Conservation (phyloP, 2,888 invertebrate genomes). For the Agonopterix subpropinquella region DNA sequence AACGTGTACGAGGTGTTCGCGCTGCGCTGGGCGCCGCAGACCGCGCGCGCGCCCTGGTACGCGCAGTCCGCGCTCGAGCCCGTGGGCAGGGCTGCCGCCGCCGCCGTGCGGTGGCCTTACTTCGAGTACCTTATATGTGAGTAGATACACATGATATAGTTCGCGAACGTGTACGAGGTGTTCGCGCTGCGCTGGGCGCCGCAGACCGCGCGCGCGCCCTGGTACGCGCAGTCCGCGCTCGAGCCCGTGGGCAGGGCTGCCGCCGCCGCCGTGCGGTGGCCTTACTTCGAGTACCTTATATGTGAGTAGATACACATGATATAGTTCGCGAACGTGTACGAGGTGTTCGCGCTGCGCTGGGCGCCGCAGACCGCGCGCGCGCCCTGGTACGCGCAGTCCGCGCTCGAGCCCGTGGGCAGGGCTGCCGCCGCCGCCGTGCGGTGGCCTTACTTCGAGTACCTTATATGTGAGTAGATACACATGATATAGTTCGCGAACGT, state of each 20-base stretch:
- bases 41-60: slow-evolving; percentile 84
- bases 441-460: slow-evolving; percentile 84
- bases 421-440: slow-evolving; percentile 77
- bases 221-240: slow-evolving; percentile 78
- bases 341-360: slow-evolving; percentile 85
- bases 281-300: slow-evolving; percentile 83
- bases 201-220: slow-evolving; percentile 81
- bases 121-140: slow-evolving; percentile 84
- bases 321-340: slow-evolving; percentile 80
- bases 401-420: slow-evolving; percentile 78
- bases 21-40: slow-evolving; percentile 84
- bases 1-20: slow-evolving; percentile 78
- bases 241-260: slow-evolving; percentile 78
- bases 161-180: slow-evolving; percentile 77
- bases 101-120: slow-evolving; percentile 81
- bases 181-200: slow-evolving; percentile 84
- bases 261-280: slow-evolving; percentile 79
- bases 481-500: slow-evolving; percentile 79
- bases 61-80: slow-evolving; percentile 72
- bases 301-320: slow-evolving; percentile 75
- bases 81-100: slow-evolving; percentile 76
- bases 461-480: slow-evolving; percentile 77
- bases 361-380: slow-evolving; percentile 80
- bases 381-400: slow-evolving; percentile 79
- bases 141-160: slow-evolving; percentile 76